Conservation (phyloP, 1,140 invertebrate species). For the Calosoma granatense region DNA sequence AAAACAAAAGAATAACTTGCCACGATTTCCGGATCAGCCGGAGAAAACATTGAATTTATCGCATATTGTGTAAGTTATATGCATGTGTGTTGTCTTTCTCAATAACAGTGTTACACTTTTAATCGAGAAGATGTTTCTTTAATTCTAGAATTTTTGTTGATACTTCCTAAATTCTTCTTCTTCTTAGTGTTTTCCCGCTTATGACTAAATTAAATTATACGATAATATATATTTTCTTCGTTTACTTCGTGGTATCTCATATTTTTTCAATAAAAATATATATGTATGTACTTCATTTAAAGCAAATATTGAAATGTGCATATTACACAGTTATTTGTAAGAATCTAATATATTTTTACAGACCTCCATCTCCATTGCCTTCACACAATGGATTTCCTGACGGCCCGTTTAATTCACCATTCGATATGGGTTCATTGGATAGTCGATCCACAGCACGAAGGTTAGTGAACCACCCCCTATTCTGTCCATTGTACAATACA, state of each 20-base stretch:
- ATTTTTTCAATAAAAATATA: too few species aligned
- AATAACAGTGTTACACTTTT: too few species aligned
- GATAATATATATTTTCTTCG: too few species aligned
- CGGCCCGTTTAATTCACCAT: constrained; percentile 47
- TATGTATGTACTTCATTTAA: too few species aligned
- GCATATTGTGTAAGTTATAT: constrained; percentile 79
- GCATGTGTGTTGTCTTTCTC: constrained; percentile 9
- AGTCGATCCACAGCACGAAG: constrained; percentile 62
- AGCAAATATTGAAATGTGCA: too few species aligned
- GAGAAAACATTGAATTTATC: constrained; percentile 90
- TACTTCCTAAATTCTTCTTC: too few species aligned
- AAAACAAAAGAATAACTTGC: constrained; percentile 66
- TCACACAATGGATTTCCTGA: constrained; percentile 82
- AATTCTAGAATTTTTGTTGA: constrained; percentile 15
- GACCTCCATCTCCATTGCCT: constrained; percentile 76
- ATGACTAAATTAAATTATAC: neutral
- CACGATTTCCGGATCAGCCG: constrained; percentile 81
- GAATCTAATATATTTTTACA: constrained; percentile 32
- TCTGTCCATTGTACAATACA: constrained; percentile 34
- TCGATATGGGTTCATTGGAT: constrained; percentile 70
- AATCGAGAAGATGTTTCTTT: constrained; percentile 13
- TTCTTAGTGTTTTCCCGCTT: too few species aligned
- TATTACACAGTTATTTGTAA: too few species aligned
- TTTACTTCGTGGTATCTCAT: too few species aligned
- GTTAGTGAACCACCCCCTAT: constrained; percentile 32